Base-by-base conservation (phyloP, 2,113 vertebrate genomes). In the Alethe castanea region DNA sequence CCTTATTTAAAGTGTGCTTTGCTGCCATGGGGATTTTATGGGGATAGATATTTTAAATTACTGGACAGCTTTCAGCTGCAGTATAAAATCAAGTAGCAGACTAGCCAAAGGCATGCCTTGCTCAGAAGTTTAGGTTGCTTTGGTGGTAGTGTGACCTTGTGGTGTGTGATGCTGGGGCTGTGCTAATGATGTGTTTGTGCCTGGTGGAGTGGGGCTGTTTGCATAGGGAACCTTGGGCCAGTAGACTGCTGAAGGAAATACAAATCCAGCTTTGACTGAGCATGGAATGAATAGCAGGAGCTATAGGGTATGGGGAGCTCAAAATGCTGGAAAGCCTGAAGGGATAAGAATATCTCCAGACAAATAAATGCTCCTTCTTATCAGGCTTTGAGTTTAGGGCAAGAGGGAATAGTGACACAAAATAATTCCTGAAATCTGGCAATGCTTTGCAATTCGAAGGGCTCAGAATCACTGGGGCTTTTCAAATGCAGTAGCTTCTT, bases 61-160 rank as follows among this genome's bases (percentile, higher is more conserved):
- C 76, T 17, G 71, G 50, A 8, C 71, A 53, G 33, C 77, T 93
- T 97, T 85, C 83, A 72, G 81, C 89, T 92, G 73, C 29, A 69
- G 65, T 71, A 29, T 48, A 73, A 86, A 92, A 81, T 76, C 59
- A 81, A 96, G 85, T 14, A 81, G 70, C 94, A 86, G 94, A 78
- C 50, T 78, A 65, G 72, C 78, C 52, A 40, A 72, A 85, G 81
- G 73, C 80, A 19, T 81, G 69, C 50, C 62, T 92, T 77, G 72
- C 94, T 97, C 31, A 81, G 79, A 93, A 82, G 76, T 69, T 87
- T 15, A 22, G 44, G 24, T 84, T 66, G 74, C 81, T 72, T 91
- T 95, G 87, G 52, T 47, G 17, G 62, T 40, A 11, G 7, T 70
- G 47, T 38, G 47, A 40, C 69, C 96, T 91, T 76, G 80, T 70